phyloP scores from a whole-genome alignment of 2,113 vertebrate species.

The Isichthys henryi region DNA sequence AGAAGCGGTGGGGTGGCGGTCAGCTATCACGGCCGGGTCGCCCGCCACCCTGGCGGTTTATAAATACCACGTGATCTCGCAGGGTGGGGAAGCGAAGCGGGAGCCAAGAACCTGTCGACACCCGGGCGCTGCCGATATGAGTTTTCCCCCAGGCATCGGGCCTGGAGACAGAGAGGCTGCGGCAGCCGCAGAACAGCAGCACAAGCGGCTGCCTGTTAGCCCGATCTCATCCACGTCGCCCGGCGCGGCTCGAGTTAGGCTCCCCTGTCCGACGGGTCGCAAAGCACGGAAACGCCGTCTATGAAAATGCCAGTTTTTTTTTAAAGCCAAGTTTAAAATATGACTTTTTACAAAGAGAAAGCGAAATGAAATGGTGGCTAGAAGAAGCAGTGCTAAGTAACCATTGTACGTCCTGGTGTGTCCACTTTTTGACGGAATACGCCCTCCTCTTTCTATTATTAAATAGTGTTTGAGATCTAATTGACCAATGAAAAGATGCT shows the following conservation, averaged over 20 bases:
- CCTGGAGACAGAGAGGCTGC: conserved; percentile 11
- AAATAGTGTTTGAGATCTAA: not conserved
- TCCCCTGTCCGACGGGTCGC: not conserved
- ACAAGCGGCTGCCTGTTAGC: not conserved
- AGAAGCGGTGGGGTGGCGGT: not conserved
- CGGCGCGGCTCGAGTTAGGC: not conserved
- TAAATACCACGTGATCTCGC: not conserved
- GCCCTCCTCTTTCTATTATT: not conserved
- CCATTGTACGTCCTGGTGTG: not conserved
- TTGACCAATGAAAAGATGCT: not conserved
- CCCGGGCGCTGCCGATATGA: not conserved
- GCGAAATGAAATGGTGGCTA: not conserved
- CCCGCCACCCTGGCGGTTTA: conserved; percentile 1
- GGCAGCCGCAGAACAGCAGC: not conserved
- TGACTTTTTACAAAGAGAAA: not conserved
- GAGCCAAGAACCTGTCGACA: conserved; percentile 9
- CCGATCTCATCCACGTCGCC: not conserved
- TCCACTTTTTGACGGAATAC: not conserved
- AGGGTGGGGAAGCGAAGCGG: not conserved
- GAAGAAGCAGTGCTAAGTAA: not conserved
- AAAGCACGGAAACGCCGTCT: not conserved
- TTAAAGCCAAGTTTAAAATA: not conserved
- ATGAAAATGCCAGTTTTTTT: not conserved
- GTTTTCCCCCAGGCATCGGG: not conserved
- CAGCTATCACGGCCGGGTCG: not conserved